Conservation (phyloP, 1,140 invertebrate genomes). For the Vollenhovia emeryi region DNA sequence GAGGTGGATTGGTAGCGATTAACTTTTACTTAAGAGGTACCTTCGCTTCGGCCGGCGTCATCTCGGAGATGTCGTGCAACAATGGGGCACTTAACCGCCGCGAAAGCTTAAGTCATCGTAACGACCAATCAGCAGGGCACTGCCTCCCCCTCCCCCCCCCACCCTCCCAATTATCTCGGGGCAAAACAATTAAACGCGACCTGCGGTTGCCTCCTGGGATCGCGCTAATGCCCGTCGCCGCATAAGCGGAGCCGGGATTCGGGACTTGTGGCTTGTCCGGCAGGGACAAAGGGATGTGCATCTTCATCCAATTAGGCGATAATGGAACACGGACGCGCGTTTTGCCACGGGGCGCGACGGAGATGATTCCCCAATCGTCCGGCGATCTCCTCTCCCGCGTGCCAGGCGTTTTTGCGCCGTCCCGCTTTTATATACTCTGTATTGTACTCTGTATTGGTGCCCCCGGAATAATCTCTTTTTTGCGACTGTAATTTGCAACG, state of each 20-base stretch:
- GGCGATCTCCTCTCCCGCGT: slow-evolving; percentile 49
- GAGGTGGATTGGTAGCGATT: slow-evolving; percentile 68
- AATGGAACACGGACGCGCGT: slow-evolving; percentile 74
- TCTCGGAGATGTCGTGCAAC: slow-evolving; percentile 72
- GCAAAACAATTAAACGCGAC: slow-evolving; percentile 81
- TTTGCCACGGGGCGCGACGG: slow-evolving; percentile 67
- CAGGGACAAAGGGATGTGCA: slow-evolving; percentile 78
- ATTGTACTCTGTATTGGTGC: slow-evolving; percentile 28
- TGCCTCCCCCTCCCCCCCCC: slow-evolving; percentile 68
- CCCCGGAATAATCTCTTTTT: slow-evolving; percentile 28
- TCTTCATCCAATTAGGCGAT: slow-evolving; percentile 81
- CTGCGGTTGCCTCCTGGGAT: slow-evolving; percentile 64
- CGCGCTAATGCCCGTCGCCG: slow-evolving; percentile 62
- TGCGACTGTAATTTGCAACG: slow-evolving; percentile 39
- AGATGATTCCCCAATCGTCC: slow-evolving; percentile 59
- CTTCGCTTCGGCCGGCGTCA: slow-evolving; percentile 63
- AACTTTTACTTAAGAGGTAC: slow-evolving; percentile 76
- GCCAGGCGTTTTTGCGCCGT: slow-evolving; percentile 31
- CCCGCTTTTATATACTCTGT: slow-evolving; percentile 33
- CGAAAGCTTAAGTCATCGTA: slow-evolving; percentile 80
- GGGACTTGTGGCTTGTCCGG: slow-evolving; percentile 52
- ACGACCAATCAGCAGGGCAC: slow-evolving; percentile 72
- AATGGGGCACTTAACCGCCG: slow-evolving; percentile 80
- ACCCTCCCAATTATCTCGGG: slow-evolving; percentile 77
- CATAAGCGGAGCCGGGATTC: slow-evolving; percentile 55